Evolutionary conservation across 2,888 invertebrate genomes (phyloP).

Genomic region (Machimus rusticus): DNA sequence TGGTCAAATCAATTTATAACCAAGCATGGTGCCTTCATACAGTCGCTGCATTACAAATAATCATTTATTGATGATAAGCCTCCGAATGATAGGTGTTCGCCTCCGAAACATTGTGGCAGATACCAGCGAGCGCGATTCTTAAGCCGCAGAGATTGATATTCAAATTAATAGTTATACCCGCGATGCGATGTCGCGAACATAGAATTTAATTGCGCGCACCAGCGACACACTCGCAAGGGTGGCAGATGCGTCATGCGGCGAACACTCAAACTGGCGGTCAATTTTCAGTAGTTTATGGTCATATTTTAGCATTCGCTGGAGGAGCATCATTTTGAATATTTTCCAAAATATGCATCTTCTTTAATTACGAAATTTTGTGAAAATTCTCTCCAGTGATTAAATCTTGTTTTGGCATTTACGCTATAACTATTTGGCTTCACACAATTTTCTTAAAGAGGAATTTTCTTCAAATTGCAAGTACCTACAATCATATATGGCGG

Average conservation of each 20-base stretch:
- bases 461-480: not conserved
- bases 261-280: not conserved
- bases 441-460: not conserved
- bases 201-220: not conserved
- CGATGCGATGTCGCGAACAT: conserved; percentile 10
- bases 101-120: conserved; percentile 22
- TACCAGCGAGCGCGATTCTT: not conserved
- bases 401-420: not conserved
- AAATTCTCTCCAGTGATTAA: not conserved
- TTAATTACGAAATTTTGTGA: conserved; percentile 40
- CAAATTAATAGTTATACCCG: conserved; percentile 26
- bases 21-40: not conserved
- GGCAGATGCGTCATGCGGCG: conserved; percentile 23
- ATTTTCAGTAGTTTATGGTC: not conserved
- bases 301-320: not conserved
- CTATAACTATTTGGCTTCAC: not conserved
- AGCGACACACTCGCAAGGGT: not conserved
- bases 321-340: not conserved
- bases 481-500: not conserved
- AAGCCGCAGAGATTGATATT: not conserved
- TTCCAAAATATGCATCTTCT: not conserved
- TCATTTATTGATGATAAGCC: conserved; percentile 2
- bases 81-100: not conserved
- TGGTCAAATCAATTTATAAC: conserved; percentile 36
- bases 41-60: conserved; percentile 11